phyloP scores from a whole-genome alignment of 1,140 invertebrate species.

The Apis dorsata region DNA sequence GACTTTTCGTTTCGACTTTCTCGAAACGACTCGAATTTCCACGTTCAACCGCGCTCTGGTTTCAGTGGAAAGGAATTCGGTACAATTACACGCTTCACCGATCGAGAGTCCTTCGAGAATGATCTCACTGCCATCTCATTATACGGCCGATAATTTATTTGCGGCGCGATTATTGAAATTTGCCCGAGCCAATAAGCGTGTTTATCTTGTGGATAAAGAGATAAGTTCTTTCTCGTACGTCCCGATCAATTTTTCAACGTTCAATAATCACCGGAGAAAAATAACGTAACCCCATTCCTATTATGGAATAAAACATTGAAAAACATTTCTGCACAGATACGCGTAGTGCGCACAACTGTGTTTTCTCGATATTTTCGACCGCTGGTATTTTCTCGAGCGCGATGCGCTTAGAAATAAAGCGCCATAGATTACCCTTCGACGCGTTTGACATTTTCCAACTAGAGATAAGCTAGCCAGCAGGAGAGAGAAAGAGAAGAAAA shows the following conservation, averaged over 20 bases:
- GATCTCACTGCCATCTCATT: not conserved
- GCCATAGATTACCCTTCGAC: not conserved
- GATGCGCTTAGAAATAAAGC: not conserved
- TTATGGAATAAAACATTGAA: too few species aligned
- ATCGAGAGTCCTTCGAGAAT: not conserved
- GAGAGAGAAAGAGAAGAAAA: not conserved
- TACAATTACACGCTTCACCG: constrained; percentile 3
- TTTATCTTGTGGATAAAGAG: not conserved
- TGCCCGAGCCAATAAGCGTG: not conserved
- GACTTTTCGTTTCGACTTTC: too few species aligned
- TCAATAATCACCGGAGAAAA: too few species aligned
- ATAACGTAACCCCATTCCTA: too few species aligned
- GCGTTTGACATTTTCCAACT: not conserved
- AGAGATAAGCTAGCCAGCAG: not conserved
- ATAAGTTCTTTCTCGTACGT: not conserved
- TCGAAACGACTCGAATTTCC: too few species aligned
- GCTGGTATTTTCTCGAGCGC: too few species aligned
- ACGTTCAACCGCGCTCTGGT: too few species aligned
- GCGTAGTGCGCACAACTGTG: too few species aligned
- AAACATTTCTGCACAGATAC: too few species aligned
- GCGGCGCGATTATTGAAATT: constrained; percentile 29
- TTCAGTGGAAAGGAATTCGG: not conserved
- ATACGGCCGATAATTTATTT: constrained; percentile 14
- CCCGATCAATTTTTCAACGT: too few species aligned
- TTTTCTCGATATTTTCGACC: too few species aligned